phyloP scores from a whole-genome alignment of 2,888 invertebrate species.

The Ommatoiulus sabulosus region DNA sequence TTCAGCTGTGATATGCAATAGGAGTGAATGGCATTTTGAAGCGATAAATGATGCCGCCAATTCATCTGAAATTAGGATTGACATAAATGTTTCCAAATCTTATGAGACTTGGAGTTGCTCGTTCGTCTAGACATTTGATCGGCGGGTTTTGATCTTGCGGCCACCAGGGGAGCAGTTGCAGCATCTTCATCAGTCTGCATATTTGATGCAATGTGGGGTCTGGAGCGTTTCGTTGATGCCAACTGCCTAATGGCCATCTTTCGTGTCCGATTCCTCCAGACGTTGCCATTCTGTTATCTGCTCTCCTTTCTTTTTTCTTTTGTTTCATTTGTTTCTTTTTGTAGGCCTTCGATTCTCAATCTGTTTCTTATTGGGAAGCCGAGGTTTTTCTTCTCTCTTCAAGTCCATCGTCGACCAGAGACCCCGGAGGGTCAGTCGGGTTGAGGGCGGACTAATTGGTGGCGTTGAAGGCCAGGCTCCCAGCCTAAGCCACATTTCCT shows the following conservation, averaged over 20 bases:
- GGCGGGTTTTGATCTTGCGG: too few species aligned
- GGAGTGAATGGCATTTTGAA: too few species aligned
- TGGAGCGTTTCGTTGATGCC: neutral
- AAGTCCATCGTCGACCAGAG: neutral
- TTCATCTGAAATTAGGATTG: too few species aligned
- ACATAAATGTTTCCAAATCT: too few species aligned
- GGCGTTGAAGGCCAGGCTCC: conserved; percentile 9
- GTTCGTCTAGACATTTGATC: too few species aligned
- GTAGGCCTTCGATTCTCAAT: conserved; percentile 3
- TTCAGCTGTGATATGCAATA: too few species aligned
- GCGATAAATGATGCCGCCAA: too few species aligned
- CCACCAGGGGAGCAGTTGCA: neutral
- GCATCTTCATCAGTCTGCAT: too few species aligned
- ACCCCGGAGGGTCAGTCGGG: conserved; percentile 28
- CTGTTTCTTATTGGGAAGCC: conserved; percentile 9
- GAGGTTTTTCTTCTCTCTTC: neutral
- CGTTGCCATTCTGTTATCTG: neutral
- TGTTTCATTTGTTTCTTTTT: conserved; percentile 4
- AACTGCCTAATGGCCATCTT: conserved; percentile 7
- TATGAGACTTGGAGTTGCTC: too few species aligned
- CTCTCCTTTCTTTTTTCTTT: neutral
- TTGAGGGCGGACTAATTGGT: conserved; percentile 30
- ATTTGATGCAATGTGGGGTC: neutral
- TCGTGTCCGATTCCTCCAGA: neutral
- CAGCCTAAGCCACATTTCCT: conserved; percentile 29